phyloP scores from a whole-genome alignment of 2,113 vertebrate genomes.

The Turnix velox region DNA sequence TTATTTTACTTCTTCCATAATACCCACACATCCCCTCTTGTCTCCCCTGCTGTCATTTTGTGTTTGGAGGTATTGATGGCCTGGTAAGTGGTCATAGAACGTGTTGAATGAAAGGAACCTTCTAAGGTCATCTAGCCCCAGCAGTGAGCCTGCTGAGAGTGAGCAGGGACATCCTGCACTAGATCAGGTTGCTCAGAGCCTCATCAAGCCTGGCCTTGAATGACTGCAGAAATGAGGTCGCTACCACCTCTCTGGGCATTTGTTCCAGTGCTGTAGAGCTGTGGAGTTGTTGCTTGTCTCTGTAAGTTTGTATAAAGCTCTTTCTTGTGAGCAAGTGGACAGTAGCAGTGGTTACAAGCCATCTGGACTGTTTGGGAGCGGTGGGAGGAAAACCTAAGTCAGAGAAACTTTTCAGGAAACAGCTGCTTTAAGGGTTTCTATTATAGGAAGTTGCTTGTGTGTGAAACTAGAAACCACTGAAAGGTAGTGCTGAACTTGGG shows the following conservation, averaged over 20 bases:
- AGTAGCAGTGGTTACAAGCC: background rate
- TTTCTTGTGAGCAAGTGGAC: background rate
- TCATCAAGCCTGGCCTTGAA: too few relatives aligned
- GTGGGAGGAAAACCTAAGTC: background rate
- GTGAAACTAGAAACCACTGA: background rate
- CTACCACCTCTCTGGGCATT: too few relatives aligned
- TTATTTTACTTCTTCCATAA: background rate
- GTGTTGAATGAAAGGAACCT: too few relatives aligned
- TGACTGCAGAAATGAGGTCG: too few relatives aligned
- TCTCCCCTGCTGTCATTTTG: background rate
- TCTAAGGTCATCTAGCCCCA: too few relatives aligned
- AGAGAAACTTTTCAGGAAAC: background rate
- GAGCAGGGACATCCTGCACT: too few relatives aligned
- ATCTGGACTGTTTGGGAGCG: background rate
- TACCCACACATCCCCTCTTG: accelerated
- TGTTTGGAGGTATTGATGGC: background rate
- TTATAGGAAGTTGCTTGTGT: background rate
- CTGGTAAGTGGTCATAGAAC: too few relatives aligned
- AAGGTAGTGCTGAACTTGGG: background rate
- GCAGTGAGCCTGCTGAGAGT: too few relatives aligned
- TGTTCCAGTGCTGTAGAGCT: too few relatives aligned
- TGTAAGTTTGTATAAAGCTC: background rate
- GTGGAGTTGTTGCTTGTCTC: background rate
- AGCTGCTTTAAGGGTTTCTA: background rate
- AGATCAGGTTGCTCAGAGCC: too few relatives aligned